Evolutionary conservation across 2,888 invertebrate genomes (phyloP).

Genomic region (Papilio elwesi): DNA sequence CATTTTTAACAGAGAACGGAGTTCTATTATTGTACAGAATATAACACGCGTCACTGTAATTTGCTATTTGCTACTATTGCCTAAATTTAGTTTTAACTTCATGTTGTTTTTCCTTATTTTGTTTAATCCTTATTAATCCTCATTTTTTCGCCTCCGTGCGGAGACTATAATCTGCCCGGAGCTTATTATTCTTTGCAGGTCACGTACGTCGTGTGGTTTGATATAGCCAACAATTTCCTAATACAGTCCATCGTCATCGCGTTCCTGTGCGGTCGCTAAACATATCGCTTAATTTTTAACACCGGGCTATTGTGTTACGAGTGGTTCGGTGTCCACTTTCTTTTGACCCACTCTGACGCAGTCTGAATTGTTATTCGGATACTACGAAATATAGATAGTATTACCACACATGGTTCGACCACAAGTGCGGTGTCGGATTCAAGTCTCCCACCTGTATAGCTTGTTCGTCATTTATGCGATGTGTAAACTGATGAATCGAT

Average conservation of each 20-base stretch:
- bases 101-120: not conserved
- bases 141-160: not conserved
- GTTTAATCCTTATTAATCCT: not conserved
- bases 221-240: conserved; percentile 27
- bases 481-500: conserved; percentile 16
- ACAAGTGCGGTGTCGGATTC: conserved; percentile 59
- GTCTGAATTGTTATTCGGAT: conserved; percentile 29
- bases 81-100: not conserved
- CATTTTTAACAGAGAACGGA: conserved; percentile 45
- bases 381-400: conserved; percentile 31
- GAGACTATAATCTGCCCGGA: not conserved
- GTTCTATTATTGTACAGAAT: conserved; percentile 7
- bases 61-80: not conserved
- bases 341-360: conserved; percentile 23
- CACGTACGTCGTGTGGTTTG: conserved; percentile 24
- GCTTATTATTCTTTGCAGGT: conserved; percentile 22
- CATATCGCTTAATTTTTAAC: conserved; percentile 34
- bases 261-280: conserved; percentile 15
- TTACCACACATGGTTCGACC: conserved; percentile 60
- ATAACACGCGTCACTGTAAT: not conserved
- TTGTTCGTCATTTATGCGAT: conserved; percentile 56
- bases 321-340: conserved; percentile 32
- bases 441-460: conserved; percentile 62
- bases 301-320: conserved; percentile 29
- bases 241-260: conserved; percentile 21